These are phyloP conservation scores for Panthera uncia DNA, from an alignment of 2,113 vertebrate genomes.

Conservation along the genomic window DNA sequence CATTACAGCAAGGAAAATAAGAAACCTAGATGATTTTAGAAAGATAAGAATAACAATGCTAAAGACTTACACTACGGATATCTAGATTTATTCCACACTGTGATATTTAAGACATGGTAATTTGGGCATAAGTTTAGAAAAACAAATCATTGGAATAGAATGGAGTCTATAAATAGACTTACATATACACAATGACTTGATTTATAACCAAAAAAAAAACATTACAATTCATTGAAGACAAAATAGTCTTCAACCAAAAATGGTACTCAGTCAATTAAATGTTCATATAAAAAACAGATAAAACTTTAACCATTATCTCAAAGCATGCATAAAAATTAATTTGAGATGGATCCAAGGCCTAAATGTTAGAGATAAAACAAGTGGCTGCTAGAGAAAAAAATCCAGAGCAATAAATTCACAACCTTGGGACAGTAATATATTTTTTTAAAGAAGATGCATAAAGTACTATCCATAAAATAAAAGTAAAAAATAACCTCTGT, in stretches of 20 bases:
- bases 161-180: background rate
- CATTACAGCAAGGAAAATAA: background rate
- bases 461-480: background rate
- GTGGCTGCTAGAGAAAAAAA: background rate
- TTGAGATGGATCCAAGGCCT: background rate
- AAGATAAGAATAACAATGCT: background rate
- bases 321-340: background rate
- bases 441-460: background rate
- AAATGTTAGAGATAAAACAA: background rate
- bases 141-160: background rate
- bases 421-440: background rate
- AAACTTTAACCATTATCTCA: background rate
- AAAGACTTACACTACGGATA: background rate
- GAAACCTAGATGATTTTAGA: background rate
- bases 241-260: background rate
- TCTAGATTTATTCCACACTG: background rate
- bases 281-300: background rate
- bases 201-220: background rate
- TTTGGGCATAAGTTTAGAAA: background rate
- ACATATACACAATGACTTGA: background rate
- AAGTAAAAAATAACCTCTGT: background rate
- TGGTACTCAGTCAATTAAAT: background rate
- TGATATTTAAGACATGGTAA: background rate
- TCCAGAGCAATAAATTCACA: background rate
- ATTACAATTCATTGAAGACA: background rate